phyloP scores from a whole-genome alignment of 1,140 invertebrate genomes.

The Lepidurus couesii region DNA sequence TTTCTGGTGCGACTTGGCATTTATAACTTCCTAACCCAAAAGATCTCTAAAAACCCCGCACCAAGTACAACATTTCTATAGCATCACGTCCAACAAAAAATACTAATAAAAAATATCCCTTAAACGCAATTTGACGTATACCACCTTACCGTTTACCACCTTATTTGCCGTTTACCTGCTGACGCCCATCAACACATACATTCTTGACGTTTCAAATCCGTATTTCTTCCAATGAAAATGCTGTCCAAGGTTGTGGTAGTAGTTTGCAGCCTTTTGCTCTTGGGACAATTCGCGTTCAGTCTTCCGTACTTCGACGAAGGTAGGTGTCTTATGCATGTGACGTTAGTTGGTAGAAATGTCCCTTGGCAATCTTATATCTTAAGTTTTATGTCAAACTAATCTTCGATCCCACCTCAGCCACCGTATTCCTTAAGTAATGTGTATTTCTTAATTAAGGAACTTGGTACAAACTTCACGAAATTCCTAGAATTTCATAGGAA shows the following conservation, averaged over 20 bases:
- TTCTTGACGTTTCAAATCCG: not conserved
- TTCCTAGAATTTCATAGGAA: too few relatives aligned
- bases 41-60: too few relatives aligned
- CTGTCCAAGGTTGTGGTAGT: constrained; percentile 2
- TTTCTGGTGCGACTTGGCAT: not conserved
- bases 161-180: too few relatives aligned
- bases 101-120: not conserved
- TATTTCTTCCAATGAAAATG: constrained; percentile 4
- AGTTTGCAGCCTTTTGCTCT: constrained; percentile 3
- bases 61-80: too few relatives aligned
- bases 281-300: not conserved
- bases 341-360: too few relatives aligned
- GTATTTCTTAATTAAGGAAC: too few relatives aligned
- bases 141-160: too few relatives aligned
- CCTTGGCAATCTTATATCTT: not conserved
- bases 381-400: not conserved
- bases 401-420: not conserved
- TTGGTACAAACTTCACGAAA: too few relatives aligned
- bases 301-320: not conserved
- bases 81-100: not conserved
- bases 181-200: not conserved
- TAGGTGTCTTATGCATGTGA: not conserved
- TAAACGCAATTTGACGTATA: not conserved
- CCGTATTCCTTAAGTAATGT: not conserved
- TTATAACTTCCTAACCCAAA: not conserved